Evolutionary conservation across 1,140 invertebrate species (phyloP).

Genomic region (Acromyrmex charruanus): DNA sequence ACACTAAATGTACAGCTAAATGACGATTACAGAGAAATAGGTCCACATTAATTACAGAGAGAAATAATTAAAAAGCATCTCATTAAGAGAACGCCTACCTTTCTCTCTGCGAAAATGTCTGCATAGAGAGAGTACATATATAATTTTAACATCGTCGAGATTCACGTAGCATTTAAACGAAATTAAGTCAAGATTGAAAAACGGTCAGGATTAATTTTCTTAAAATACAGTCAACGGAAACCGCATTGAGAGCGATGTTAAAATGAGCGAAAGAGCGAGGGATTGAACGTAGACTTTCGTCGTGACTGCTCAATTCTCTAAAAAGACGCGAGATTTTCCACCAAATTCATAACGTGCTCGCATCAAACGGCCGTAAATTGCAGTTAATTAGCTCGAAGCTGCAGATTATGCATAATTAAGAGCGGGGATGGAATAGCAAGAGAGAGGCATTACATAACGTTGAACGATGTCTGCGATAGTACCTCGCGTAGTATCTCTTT

Average conservation of each 20-base stretch:
- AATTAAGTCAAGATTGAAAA: constrained; percentile 21
- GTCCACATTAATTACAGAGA: constrained; percentile 11
- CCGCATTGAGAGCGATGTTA: constrained; percentile 17
- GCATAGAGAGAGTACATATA: not conserved
- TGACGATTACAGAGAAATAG: not conserved
- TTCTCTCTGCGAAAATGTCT: not conserved
- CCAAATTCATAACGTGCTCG: constrained; percentile 14
- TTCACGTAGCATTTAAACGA: constrained; percentile 34
- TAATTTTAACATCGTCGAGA: constrained; percentile 71
- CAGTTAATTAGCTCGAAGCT: constrained; percentile 76
- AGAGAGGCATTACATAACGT: constrained; percentile 51
- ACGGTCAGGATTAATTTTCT: constrained; percentile 63
- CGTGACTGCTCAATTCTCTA: not conserved
- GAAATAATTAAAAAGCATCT: constrained; percentile 24
- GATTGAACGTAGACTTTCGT: not conserved
- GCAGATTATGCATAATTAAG: constrained; percentile 69
- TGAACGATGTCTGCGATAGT: constrained; percentile 11
- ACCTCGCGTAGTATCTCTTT: not conserved
- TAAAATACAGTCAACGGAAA: constrained; percentile 20
- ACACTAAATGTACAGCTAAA: not conserved
- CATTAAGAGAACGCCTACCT: not conserved
- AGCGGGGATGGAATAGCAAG: not conserved
- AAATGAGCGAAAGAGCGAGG: constrained; percentile 18
- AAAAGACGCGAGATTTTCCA: constrained; percentile 7
- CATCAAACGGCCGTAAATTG: constrained; percentile 68